Conservation (phyloP, 2,888 invertebrate genomes). For the Thalpophila matura region DNA sequence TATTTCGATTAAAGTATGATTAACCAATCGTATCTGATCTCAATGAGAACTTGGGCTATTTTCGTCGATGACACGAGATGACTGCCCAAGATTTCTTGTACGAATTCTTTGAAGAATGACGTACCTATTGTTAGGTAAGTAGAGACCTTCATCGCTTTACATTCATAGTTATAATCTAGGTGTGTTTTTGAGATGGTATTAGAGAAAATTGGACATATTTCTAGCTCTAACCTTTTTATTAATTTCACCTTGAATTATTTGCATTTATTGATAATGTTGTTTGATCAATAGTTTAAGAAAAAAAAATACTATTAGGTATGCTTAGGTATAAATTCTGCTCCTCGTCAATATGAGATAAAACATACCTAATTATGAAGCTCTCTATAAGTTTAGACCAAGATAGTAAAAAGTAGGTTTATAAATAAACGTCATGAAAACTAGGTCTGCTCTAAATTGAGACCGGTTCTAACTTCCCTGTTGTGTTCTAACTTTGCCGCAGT, state of each 20-base stretch:
- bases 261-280: neutral
- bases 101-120: conserved; percentile 45
- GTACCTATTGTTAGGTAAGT: conserved; percentile 42
- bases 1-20: conserved; percentile 15
- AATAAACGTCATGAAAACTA: conserved; percentile 57
- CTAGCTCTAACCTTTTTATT: neutral
- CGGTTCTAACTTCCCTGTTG: conserved; percentile 60
- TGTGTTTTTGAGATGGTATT: neutral
- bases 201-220: too few species aligned
- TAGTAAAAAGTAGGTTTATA: conserved; percentile 23
- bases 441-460: conserved; percentile 52
- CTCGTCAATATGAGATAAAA: neutral
- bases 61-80: conserved; percentile 49
- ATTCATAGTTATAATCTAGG: neutral
- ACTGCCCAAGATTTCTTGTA: conserved; percentile 39
- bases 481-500: conserved; percentile 55
- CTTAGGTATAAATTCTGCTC: too few species aligned
- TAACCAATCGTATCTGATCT: conserved; percentile 18
- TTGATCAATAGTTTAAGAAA: too few species aligned
- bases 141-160: conserved; percentile 8
- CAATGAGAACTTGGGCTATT: conserved; percentile 49
- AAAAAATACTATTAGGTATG: too few species aligned
- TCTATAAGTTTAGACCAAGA: neutral
- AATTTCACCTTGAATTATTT: neutral
- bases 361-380: neutral